phyloP scores from a whole-genome alignment of 2,113 vertebrate genomes.

The Zingel zingel region DNA sequence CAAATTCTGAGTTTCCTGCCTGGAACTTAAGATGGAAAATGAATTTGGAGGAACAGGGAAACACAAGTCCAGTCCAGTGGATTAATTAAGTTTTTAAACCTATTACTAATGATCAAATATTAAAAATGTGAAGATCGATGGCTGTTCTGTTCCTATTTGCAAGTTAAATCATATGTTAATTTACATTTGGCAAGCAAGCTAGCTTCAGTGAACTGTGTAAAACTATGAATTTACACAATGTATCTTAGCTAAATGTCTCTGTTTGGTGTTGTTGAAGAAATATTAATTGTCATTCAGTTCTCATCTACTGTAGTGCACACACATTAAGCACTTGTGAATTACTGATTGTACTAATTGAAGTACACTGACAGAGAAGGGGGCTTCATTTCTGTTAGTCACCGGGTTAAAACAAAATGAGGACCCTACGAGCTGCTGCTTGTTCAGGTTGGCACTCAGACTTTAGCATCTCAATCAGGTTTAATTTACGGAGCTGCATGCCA shows the following conservation, averaged over 20 bases:
- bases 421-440: slow-evolving; percentile 6
- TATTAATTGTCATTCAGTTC: background rate
- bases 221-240: background rate
- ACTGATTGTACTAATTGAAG: background rate
- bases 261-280: slow-evolving; percentile 21
- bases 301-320: background rate
- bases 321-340: background rate
- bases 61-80: no score
- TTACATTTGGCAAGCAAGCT: background rate
- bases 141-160: background rate
- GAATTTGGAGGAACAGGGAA: no score
- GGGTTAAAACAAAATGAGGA: slow-evolving; percentile 3
- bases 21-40: no score
- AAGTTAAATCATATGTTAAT: background rate
- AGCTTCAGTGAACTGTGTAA: background rate
- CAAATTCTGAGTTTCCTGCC: no score
- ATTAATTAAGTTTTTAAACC: no score
- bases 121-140: background rate
- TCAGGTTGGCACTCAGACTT: slow-evolving; percentile 17
- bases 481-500: slow-evolving; percentile 29
- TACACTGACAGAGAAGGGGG: background rate
- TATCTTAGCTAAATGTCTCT: background rate
- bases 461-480: slow-evolving; percentile 7
- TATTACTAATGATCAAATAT: no score
- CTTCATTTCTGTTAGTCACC: background rate